Base-by-base conservation (phyloP, 1,140 invertebrate genomes). In the Lasioglossum albipes region DNA sequence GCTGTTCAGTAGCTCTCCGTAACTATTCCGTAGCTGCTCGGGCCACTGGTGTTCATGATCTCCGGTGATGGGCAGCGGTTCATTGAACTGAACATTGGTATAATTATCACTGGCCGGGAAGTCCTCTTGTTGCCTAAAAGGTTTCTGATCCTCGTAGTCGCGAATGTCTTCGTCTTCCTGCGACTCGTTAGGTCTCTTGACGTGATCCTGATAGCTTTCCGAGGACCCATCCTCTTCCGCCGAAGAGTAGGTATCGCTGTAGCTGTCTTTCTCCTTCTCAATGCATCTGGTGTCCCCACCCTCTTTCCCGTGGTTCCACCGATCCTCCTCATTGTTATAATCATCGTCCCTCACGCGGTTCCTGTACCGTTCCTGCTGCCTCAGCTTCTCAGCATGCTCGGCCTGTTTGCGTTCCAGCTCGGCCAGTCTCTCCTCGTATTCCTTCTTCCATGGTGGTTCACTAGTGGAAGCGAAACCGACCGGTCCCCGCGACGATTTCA, bases 1-100 rank as follows among this genome's bases (percentile, higher is more conserved):
- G 13, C 88, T 84, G 36, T 89, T 77, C 57, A 90, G 16, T 1
- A 83, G 76, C 18, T 91, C 80, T 1, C 90, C 90, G n/a, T 91
- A 91, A 41, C 88, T 91, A 41, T 91, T 87, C 1, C 86, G 67
- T 18, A 88, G 76, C 10, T 87, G 64, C 22, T 85, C 85, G 2
- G 89, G 79, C 10, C 80, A 67, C 5, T 70, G 72, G 36, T 79
- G 65, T 22, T 86, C 81, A 9, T 86, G 77, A 18, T 89, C 81
- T 0, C 75, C 75, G 10, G 82, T 84, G 20, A 87, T 66, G 0
- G 86, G 86, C 27, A 87, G 18, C 1, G 79, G 78, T 22, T 75
- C 78, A 27, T 80, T 66, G 13, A 76, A 75, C 0, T 52, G 41
- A 22, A 80, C 20, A 49, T 66, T 69, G 1, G 59, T 45, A 7